Base-by-base conservation (phyloP, 2,113 vertebrate genomes). In the Lontra canadensis region DNA sequence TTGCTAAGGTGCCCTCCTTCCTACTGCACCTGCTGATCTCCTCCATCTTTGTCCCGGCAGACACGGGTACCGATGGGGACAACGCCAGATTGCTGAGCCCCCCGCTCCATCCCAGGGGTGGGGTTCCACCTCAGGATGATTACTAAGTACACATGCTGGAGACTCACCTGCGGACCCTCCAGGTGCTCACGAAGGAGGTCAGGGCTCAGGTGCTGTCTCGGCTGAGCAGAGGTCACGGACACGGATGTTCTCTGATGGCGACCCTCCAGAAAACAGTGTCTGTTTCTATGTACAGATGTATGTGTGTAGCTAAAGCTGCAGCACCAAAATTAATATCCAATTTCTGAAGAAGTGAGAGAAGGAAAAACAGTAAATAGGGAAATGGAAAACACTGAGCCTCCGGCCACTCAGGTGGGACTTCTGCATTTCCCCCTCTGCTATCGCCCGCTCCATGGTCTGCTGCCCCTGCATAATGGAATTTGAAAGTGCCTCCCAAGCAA, bases 321-420 rank as follows among this genome's bases (percentile, higher is more conserved):
- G 42, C 39, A 42, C 21, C 10, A 15, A 78, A 15, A 57, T 7
- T 25, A 25, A 47, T 81, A 26, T 2, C 87, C n/a, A 4, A 5
- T 20, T 34, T 59, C 17, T 67, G 36, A n/a, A 59, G 81, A 84
- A 39, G 44, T 0, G 21, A 57, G 86, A 31, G 49, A n/a, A 74
- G 82, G 49, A 9, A 26, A 93, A 49, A 6, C 0, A 15, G 44
- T 1, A 1, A n/a, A 4, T 0, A 0, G 52, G 63, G 26, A 18
- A 20, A 14, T 0, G 13, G 26, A 67, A 23, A 69, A 25, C 1
- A 0, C 0, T 0, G 23, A 0, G 23, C 29, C 80, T 2, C 0
- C 7, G 69, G 36, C 61, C 29, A 4, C 23, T 83, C 90, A 55
- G 78, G 76, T 12, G 89, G 92, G 96, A 69, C 31, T 6, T 63